These are phyloP conservation scores for Botia kubotai DNA, from an alignment of 2,797 vertebrate species.

Conservation along the genomic window DNA sequence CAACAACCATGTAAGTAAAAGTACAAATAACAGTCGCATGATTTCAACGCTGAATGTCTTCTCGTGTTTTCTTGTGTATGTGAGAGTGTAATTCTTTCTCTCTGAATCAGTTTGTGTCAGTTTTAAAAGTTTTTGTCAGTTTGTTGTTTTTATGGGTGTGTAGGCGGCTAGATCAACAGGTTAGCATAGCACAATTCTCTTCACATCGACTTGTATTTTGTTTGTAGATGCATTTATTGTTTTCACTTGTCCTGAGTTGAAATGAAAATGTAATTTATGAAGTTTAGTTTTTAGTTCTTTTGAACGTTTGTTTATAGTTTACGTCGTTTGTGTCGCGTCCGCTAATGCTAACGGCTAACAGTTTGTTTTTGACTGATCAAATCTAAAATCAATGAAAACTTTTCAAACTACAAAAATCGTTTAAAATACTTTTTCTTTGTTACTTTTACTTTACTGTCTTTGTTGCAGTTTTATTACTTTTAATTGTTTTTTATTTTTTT, in stretches of 20 bases:
- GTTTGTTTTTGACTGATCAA: neutral
- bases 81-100: neutral
- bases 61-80: neutral
- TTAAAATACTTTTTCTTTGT: neutral
- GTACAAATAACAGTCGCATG: neutral
- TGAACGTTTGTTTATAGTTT: neutral
- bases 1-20: conserved; percentile 36
- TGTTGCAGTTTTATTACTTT: neutral
- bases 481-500: too few species aligned
- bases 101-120: neutral
- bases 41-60: neutral
- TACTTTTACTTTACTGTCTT: neutral
- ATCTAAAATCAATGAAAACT: neutral
- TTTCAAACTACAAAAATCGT: too few species aligned
- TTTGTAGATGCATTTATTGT: neutral
- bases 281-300: neutral
- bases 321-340: neutral
- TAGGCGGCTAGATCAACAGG: conserved; percentile 28
- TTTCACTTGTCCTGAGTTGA: neutral
- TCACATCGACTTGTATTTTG: neutral
- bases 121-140: neutral
- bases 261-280: neutral
- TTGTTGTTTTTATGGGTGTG: conserved; percentile 15
- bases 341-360: conserved; percentile 33
- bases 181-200: conserved; percentile 24